Percentiles rank a stretch among this genome's conserved stretches.
Evolutionary conservation across 2,888 invertebrate genomes (phyloP).

Genomic region (Sympetrum striolatum): DNA sequence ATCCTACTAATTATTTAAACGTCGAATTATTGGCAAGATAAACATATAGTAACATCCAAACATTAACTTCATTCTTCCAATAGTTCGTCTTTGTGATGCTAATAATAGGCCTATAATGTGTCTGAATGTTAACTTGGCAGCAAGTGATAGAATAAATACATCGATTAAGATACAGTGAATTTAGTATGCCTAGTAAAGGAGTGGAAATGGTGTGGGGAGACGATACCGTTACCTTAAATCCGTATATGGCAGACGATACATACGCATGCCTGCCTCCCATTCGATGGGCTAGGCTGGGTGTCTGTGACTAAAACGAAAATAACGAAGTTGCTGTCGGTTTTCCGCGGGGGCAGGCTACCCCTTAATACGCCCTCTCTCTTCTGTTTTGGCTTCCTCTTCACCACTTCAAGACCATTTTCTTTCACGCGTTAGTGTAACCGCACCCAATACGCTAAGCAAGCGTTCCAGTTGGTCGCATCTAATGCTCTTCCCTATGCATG

Average conservation of each 20-base stretch:
- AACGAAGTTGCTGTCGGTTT: slow-evolving; percentile 15
- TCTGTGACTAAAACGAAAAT: slow-evolving; percentile 39
- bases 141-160: neutral
- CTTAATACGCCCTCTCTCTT: neutral
- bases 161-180: neutral
- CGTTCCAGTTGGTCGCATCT: neutral
- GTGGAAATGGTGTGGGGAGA: neutral
- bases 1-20: neutral
- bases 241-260: slow-evolving; percentile 17
- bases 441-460: neutral
- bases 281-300: slow-evolving; percentile 20
- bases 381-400: neutral
- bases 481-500: neutral
- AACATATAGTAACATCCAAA: neutral
- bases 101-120: neutral
- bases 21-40: neutral
- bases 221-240: slow-evolving; percentile 1
- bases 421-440: neutral
- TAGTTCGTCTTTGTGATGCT: neutral
- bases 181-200: neutral
- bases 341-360: neutral
- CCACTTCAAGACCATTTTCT: neutral
- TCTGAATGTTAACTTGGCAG: neutral
- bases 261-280: slow-evolving; percentile 11
- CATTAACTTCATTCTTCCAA: neutral